Evolutionary conservation across 1,140 invertebrate genomes (phyloP).

Genomic region (Phymorhynchus buccinoides): DNA sequence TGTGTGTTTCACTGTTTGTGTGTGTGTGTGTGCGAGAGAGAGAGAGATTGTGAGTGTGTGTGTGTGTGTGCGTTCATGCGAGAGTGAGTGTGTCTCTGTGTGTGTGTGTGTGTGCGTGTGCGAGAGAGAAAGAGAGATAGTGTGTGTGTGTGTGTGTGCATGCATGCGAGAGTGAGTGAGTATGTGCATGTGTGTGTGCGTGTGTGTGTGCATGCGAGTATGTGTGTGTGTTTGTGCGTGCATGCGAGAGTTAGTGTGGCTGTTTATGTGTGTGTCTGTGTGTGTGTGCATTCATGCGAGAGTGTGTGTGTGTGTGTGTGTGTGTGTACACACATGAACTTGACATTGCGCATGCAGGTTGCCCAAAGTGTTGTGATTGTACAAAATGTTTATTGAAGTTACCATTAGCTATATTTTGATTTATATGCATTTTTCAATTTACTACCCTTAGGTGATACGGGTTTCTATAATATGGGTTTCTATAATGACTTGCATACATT

Average conservation of each 20-base stretch:
- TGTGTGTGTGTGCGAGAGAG: neutral
- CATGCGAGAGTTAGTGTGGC: neutral
- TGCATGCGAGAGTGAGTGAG: neutral
- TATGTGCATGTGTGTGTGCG: neutral
- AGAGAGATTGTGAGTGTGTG: neutral
- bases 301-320: neutral
- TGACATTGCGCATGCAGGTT: neutral
- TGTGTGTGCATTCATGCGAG: neutral
- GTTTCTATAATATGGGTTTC: too few relatives aligned
- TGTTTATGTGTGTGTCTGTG: neutral
- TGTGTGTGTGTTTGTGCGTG: too few relatives aligned
- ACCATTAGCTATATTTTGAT: too few relatives aligned
- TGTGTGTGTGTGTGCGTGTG: too few relatives aligned
- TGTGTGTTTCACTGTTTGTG: neutral
- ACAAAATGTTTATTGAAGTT: too few relatives aligned
- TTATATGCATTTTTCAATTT: too few relatives aligned
- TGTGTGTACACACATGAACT: too few relatives aligned
- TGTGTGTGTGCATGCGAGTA: neutral
- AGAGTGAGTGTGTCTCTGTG: neutral
- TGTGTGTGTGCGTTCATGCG: neutral
- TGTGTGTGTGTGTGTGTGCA: neutral
- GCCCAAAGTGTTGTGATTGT: too few relatives aligned
- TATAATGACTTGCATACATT: neutral
- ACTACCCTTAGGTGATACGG: too few relatives aligned
- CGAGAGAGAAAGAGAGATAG: neutral